Percentiles rank a stretch among this genome's conserved stretches.
phyloP scores from a whole-genome alignment of 2,113 vertebrate species.

The Bos javanicus region DNA sequence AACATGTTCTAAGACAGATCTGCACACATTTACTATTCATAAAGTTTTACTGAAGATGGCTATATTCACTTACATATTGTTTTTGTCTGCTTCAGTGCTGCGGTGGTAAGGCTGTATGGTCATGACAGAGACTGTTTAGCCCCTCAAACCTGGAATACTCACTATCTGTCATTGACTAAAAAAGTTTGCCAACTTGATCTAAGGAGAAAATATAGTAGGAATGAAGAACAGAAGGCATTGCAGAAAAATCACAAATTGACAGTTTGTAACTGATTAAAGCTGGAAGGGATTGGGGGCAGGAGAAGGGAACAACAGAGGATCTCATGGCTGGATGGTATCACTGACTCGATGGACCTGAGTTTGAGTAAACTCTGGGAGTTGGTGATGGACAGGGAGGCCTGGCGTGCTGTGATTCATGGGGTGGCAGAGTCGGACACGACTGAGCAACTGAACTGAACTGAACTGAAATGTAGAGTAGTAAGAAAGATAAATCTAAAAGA shows the following conservation, averaged over 20 bases:
- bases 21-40: neutral
- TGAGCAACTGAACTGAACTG: too few species aligned
- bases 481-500: neutral
- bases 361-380: too few species aligned
- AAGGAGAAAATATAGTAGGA: neutral
- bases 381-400: too few species aligned
- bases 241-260: neutral
- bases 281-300: too few species aligned
- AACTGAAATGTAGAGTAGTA: neutral
- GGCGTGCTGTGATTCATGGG: too few species aligned
- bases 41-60: neutral
- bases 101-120: neutral
- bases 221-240: neutral
- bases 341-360: too few species aligned
- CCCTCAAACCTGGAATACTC: neutral
- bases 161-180: neutral
- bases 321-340: too few species aligned
- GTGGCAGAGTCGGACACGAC: rapidly evolving
- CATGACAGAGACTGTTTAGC: neutral
- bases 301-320: too few species aligned
- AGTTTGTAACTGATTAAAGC: neutral
- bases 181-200: neutral
- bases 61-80: neutral
- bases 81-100: neutral
- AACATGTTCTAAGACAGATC: neutral